phyloP scores from a whole-genome alignment of 2,113 vertebrate genomes.

The Motacilla tschutschensis region DNA sequence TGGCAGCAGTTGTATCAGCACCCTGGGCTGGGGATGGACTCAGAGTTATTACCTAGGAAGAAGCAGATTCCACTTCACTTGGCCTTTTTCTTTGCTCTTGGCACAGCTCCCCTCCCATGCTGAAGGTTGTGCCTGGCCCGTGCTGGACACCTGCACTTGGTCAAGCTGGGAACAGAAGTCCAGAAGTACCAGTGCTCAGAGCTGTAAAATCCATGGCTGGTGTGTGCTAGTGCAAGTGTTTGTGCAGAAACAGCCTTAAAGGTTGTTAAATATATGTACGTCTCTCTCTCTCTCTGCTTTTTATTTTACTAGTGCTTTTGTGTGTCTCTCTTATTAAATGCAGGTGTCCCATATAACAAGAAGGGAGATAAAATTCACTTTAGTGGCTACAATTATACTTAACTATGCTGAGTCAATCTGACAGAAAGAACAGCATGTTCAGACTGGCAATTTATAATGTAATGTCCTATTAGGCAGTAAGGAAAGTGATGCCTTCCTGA shows the following conservation, averaged over 20 bases:
- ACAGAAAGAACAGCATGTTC: constrained; percentile 29
- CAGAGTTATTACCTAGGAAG: fast-evolving
- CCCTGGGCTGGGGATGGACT: neutral
- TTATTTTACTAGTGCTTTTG: neutral
- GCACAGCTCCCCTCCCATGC: fast-evolving
- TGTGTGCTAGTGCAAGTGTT: neutral
- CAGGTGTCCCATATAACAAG: neutral
- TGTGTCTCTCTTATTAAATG: neutral
- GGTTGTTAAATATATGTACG: neutral
- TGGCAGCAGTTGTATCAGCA: neutral
- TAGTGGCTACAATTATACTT: neutral
- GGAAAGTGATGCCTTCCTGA: neutral
- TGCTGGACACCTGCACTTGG: neutral
- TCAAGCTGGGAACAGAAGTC: neutral
- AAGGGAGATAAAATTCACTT: neutral
- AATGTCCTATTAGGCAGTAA: neutral
- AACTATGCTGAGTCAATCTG: neutral
- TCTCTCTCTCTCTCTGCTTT: neutral
- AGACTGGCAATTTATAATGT: neutral
- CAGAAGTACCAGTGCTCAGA: neutral
- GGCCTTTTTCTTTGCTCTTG: neutral
- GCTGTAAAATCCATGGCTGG: neutral
- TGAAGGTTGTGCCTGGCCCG: fast-evolving
- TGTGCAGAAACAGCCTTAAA: neutral
- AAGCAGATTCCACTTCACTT: neutral